A percentile compares a stretch with the other conserved stretches of the same genome.
These are phyloP conservation scores for Bombus waltoni DNA, from an alignment of 1,140 invertebrate genomes.

Conservation along the genomic window DNA sequence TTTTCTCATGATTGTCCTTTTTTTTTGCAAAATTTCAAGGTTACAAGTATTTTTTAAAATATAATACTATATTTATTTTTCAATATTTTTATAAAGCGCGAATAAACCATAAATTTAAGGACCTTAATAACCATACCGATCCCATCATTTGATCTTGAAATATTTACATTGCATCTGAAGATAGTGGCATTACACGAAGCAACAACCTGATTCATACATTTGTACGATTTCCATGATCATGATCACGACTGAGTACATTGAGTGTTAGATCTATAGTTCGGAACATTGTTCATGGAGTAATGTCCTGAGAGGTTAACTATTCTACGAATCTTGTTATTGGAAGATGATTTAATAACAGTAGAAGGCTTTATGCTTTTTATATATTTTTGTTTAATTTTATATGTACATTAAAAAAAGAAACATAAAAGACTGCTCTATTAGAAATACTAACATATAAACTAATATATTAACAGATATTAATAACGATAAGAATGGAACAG, in stretches of 20 bases:
- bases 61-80: no score
- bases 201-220: no score
- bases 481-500: constrained; percentile 84
- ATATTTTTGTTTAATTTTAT: neutral
- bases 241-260: neutral
- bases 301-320: neutral
- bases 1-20: no score
- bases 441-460: neutral
- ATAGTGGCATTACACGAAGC: no score
- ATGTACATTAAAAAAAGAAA: neutral
- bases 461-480: neutral
- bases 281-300: neutral
- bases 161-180: no score
- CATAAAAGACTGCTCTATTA: neutral
- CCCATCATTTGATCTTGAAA: no score
- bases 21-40: no score
- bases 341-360: neutral
- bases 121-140: no score
- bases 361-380: neutral
- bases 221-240: no score
- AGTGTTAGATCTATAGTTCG: neutral
- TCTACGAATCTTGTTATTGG: neutral
- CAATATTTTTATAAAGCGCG: no score
- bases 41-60: no score
- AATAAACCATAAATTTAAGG: no score